phyloP scores from a whole-genome alignment of 2,797 vertebrate species.

The Poecilia gillii region DNA sequence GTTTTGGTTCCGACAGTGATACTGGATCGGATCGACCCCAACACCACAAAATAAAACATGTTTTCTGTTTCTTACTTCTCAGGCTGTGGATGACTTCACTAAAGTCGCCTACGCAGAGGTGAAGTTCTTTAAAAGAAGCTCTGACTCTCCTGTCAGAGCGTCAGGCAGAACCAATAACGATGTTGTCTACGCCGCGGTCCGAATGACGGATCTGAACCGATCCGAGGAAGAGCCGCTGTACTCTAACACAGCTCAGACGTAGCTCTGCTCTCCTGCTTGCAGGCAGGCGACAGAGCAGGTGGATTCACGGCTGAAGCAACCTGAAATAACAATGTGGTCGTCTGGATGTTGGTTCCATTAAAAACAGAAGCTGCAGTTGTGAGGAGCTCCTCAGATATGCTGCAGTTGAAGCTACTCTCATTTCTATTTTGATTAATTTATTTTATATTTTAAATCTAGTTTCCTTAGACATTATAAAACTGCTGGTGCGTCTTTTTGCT shows the following conservation, averaged over 20 bases:
- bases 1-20: not conserved
- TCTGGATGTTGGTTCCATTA: too few species aligned
- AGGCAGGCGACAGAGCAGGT: too few species aligned
- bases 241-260: not conserved
- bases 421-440: too few species aligned
- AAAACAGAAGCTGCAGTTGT: too few species aligned
- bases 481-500: too few species aligned
- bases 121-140: not conserved
- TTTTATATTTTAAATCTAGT: too few species aligned
- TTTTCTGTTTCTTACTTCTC: not conserved
- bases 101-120: slow-evolving; percentile 8
- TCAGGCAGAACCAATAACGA: not conserved
- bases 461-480: too few species aligned
- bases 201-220: too few species aligned
- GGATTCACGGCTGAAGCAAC: too few species aligned
- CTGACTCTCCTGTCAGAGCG: not conserved
- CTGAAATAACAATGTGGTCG: too few species aligned
- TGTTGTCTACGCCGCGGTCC: not conserved
- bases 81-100: not conserved
- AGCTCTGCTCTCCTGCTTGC: not conserved
- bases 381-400: too few species aligned
- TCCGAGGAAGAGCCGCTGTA: not conserved
- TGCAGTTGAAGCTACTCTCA: too few species aligned
- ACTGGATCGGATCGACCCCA: not conserved
- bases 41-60: not conserved